Evolutionary conservation across 53 echinoderm and acorn worm species (phyloP).

Genomic region (Stichopus horrens): DNA sequence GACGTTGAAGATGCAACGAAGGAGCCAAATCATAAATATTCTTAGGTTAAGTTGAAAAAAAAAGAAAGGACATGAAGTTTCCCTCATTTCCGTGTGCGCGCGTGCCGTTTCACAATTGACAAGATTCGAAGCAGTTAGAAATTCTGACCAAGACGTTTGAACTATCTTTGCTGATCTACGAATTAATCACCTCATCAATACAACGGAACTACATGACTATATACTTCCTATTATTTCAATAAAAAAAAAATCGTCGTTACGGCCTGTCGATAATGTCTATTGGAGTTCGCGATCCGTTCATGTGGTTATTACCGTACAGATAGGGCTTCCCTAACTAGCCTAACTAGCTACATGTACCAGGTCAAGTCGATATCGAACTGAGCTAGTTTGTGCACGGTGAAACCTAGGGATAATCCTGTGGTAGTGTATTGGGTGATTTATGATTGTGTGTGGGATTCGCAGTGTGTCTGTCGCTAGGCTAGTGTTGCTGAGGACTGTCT

Average conservation of each 20-base stretch:
- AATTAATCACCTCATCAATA: neutral
- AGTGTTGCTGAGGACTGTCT: too few relatives aligned
- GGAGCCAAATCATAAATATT: too few relatives aligned
- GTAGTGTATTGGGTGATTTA: neutral
- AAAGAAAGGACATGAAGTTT: too few relatives aligned
- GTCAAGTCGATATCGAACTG: neutral
- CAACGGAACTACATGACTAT: conserved; percentile 32
- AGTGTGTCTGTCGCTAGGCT: neutral
- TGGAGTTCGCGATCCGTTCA: neutral
- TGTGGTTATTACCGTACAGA: neutral
- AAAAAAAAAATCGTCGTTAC: too few relatives aligned
- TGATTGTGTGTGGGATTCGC: neutral
- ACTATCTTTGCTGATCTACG: neutral
- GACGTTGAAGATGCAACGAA: too few relatives aligned
- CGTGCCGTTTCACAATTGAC: too few relatives aligned
- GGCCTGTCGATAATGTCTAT: neutral
- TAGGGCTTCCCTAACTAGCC: neutral
- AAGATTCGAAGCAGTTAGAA: too few relatives aligned
- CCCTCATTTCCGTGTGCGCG: too few relatives aligned
- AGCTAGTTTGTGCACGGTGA: neutral
- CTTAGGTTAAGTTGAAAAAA: too few relatives aligned
- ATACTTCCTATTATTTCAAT: conserved; percentile 43
- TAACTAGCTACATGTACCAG: neutral
- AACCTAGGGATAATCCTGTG: neutral
- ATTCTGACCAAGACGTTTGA: too few relatives aligned